phyloP scores from a whole-genome alignment of 64 coral and sea anemone genomes.

The Hydrozoanthus tunicans region DNA sequence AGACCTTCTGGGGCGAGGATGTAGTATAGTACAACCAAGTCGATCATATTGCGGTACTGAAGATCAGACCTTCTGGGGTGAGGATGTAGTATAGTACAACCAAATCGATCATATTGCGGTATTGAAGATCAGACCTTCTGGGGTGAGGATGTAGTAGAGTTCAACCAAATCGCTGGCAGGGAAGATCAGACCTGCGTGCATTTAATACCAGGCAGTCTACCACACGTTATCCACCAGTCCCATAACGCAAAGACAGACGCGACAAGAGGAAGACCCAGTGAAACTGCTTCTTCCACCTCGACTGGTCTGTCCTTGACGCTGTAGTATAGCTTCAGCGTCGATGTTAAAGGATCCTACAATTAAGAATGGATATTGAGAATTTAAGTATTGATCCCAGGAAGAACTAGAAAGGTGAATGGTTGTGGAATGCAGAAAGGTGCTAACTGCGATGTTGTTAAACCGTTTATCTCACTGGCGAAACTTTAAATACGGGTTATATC shows the following conservation, averaged over 20 bases:
- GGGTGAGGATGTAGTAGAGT: neutral
- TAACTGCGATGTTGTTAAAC: no score
- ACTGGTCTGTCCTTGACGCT: neutral
- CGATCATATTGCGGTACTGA: no score
- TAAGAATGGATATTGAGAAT: neutral
- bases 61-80: no score
- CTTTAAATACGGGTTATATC: neutral
- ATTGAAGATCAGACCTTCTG: no score
- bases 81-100: no score
- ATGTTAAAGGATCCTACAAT: conserved; percentile 59
- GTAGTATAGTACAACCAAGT: no score
- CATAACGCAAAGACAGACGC: conserved; percentile 82
- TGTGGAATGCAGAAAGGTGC: no score
- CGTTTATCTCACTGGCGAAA: no score
- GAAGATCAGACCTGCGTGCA: conserved; percentile 70
- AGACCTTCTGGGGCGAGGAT: no score
- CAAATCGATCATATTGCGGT: neutral
- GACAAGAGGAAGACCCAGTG: conserved; percentile 73
- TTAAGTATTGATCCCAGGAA: neutral
- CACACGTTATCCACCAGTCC: conserved; percentile 95
- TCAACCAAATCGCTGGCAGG: neutral
- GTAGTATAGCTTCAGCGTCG: conserved; percentile 74
- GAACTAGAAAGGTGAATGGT: no score
- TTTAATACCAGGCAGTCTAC: conserved; percentile 63
- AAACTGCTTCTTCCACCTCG: conserved; percentile 35